These are phyloP conservation scores for Notamacropus eugenii DNA, from an alignment of 2,797 vertebrate genomes.

Conservation along the genomic window DNA sequence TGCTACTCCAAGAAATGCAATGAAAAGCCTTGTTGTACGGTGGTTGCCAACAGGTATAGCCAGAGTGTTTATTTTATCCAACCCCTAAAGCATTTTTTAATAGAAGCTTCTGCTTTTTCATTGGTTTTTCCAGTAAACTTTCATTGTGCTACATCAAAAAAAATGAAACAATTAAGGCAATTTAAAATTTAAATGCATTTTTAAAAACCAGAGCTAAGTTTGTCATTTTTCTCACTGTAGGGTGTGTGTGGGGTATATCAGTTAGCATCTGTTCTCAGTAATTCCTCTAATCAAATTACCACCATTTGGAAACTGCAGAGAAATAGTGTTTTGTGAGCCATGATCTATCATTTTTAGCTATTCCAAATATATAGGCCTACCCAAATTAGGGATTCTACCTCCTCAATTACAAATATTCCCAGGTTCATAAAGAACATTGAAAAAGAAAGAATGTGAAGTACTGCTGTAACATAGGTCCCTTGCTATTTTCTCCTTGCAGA, in stretches of 20 bases:
- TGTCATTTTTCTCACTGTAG: constrained; percentile 84
- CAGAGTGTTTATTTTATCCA: constrained; percentile 74
- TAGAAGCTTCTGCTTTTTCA: constrained; percentile 79
- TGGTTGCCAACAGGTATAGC: constrained; percentile 70
- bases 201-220: constrained; percentile 78
- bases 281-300: constrained; percentile 80
- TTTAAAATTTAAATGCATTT: constrained; percentile 85
- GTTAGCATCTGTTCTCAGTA: constrained; percentile 85
- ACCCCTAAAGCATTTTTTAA: constrained; percentile 80
- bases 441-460: not conserved
- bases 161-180: constrained; percentile 79
- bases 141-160: constrained; percentile 78
- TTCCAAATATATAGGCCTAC: constrained; percentile 19
- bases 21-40: constrained; percentile 71
- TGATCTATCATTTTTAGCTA: constrained; percentile 63
- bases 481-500: constrained; percentile 15
- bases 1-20: constrained; percentile 70
- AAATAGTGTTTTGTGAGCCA: constrained; percentile 69
- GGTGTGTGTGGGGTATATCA: constrained; percentile 77
- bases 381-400: constrained; percentile 33
- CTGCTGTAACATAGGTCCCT: not conserved
- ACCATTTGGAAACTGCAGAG: constrained; percentile 82
- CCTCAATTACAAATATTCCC: constrained; percentile 15
- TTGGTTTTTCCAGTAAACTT: constrained; percentile 75
- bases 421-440: constrained; percentile 29